phyloP scores from a whole-genome alignment of 2,888 invertebrate species.

The Rotaria sp. region DNA sequence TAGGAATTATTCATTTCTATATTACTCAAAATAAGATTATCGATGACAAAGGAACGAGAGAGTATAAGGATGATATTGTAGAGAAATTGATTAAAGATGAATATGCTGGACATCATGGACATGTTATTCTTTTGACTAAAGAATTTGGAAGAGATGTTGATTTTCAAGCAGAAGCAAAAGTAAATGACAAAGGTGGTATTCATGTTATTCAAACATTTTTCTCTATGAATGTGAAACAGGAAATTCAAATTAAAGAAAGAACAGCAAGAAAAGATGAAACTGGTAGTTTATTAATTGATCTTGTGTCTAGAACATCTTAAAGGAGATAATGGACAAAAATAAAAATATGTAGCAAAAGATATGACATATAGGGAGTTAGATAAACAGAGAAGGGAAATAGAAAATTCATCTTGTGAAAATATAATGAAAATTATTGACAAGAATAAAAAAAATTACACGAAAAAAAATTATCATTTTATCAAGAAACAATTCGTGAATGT shows the following conservation, averaged over 20 bases:
- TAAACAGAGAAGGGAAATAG: background rate
- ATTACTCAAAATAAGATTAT: background rate
- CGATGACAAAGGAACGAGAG: background rate
- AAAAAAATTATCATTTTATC: background rate
- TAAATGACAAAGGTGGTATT: background rate
- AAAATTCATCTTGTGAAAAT: background rate
- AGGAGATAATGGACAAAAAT: too few relatives aligned
- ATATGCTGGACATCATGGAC: background rate
- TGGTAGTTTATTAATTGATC: background rate
- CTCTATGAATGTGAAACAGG: background rate
- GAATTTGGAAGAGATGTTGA: background rate
- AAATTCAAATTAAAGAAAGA: constrained; percentile 2
- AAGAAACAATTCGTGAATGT: background rate
- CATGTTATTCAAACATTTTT: constrained; percentile 21
- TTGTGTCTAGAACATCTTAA: background rate
- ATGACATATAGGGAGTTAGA: background rate
- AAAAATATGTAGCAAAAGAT: background rate
- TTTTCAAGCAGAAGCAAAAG: background rate
- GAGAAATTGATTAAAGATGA: background rate
- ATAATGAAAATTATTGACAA: background rate
- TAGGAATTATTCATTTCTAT: background rate
- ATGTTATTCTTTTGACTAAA: background rate
- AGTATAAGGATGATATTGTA: background rate
- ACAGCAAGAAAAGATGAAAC: background rate
- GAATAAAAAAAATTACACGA: background rate